A percentile compares a stretch with the other conserved stretches of the same genome.
Evolutionary conservation across 2,113 vertebrate species (phyloP).

Genomic region (Cheirogaleus medius): DNA sequence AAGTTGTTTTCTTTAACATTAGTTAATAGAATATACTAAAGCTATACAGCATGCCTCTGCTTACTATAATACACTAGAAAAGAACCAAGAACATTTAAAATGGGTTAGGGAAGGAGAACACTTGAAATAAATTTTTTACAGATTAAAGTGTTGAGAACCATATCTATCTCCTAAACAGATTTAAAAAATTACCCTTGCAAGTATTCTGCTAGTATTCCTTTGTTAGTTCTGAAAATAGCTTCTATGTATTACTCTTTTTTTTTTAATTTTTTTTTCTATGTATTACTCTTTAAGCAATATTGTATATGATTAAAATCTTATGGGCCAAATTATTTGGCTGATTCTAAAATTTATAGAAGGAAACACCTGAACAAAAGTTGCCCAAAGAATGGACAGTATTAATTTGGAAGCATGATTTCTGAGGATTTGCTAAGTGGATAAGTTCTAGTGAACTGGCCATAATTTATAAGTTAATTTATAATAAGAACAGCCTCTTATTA

Average conservation of each 20-base stretch:
- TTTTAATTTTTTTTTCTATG: too few relatives aligned
- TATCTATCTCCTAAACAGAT: conserved; percentile 11
- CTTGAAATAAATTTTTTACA: conserved; percentile 29
- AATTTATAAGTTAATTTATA: background rate
- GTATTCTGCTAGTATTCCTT: background rate
- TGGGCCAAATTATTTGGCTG: background rate
- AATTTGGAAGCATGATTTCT: background rate
- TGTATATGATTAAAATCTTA: background rate
- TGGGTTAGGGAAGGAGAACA: background rate
- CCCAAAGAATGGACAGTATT: background rate
- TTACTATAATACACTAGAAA: background rate
- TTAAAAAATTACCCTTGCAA: background rate
- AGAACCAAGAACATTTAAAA: conserved; percentile 13
- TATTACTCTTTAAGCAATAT: background rate
- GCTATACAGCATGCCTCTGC: background rate
- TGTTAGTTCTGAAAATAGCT: conserved; percentile 27
- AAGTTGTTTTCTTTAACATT: background rate
- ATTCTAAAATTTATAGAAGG: conserved; percentile 20
- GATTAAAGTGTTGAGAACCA: background rate
- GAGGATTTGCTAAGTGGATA: background rate
- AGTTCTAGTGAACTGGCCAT: background rate
- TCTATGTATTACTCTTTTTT: background rate
- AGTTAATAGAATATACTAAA: background rate
- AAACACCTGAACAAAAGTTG: background rate
- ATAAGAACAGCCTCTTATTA: background rate